Percentiles rank a stretch among this genome's conserved stretches.
These are phyloP conservation scores for Parnassius apollo DNA, from an alignment of 2,888 invertebrate species.

Conservation along the genomic window DNA sequence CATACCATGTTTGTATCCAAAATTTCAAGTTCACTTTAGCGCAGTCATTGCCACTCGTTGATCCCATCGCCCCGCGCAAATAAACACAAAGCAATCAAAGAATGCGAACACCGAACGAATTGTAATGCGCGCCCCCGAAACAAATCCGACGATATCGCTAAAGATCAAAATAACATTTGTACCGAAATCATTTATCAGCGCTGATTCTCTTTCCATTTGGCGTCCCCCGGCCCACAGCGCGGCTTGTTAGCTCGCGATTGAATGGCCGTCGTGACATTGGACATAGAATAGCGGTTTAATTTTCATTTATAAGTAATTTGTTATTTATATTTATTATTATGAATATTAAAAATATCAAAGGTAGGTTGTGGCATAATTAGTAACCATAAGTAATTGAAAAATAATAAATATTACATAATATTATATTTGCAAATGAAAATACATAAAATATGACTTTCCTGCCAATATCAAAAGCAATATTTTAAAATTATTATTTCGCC, in stretches of 20 bases:
- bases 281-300: constrained; percentile 11
- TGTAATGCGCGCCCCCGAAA: constrained; percentile 60
- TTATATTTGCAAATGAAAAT: too few species aligned
- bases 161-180: constrained; percentile 78
- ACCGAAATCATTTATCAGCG: constrained; percentile 76
- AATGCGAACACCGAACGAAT: constrained; percentile 47
- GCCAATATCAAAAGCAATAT: too few species aligned
- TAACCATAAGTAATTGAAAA: too few species aligned
- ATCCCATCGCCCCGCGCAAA: neutral
- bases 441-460: too few species aligned
- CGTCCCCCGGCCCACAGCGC: constrained; percentile 50
- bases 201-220: constrained; percentile 74
- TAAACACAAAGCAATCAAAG: constrained; percentile 42
- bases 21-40: neutral
- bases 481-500: too few species aligned
- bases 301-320: too few species aligned
- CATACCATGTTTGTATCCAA: neutral
- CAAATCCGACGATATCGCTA: constrained; percentile 68
- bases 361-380: too few species aligned
- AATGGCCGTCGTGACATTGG: neutral
- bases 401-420: too few species aligned
- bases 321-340: too few species aligned
- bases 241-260: constrained; percentile 33
- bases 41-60: neutral
- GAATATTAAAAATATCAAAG: too few species aligned